These are phyloP conservation scores for Cinclus mexicanus DNA, from an alignment of 2,113 vertebrate genomes.

Conservation along the genomic window DNA sequence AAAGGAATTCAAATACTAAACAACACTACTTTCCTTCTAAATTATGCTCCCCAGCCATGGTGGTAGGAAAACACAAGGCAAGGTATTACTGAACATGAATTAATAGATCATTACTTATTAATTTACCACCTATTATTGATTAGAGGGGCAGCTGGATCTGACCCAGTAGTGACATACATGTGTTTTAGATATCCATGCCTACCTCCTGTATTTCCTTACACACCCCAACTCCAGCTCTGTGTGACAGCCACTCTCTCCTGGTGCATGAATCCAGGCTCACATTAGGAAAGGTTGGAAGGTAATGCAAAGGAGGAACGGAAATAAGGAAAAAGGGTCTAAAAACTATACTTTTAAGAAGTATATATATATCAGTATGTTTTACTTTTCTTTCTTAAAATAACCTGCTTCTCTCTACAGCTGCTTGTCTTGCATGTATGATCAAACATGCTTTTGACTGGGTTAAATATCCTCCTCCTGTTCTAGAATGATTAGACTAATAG, in stretches of 20 bases:
- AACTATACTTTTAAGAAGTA: background rate
- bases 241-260: background rate
- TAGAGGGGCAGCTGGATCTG: background rate
- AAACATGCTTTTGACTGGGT: background rate
- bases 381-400: background rate
- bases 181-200: background rate
- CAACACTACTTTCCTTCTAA: background rate
- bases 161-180: rapidly evolving
- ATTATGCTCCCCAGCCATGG: background rate
- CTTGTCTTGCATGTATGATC: background rate
- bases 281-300: background rate
- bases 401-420: background rate
- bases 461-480: background rate
- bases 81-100: background rate
- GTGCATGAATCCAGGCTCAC: background rate
- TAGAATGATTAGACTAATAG: conserved; percentile 9
- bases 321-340: background rate
- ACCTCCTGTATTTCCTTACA: rapidly evolving
- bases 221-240: background rate
- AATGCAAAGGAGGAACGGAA: rapidly evolving
- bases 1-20: background rate
- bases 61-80: background rate
- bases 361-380: background rate
- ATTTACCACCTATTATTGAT: background rate
- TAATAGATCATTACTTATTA: background rate